Conservation (phyloP, 2,113 vertebrate genomes). For the Serinus canaria region DNA sequence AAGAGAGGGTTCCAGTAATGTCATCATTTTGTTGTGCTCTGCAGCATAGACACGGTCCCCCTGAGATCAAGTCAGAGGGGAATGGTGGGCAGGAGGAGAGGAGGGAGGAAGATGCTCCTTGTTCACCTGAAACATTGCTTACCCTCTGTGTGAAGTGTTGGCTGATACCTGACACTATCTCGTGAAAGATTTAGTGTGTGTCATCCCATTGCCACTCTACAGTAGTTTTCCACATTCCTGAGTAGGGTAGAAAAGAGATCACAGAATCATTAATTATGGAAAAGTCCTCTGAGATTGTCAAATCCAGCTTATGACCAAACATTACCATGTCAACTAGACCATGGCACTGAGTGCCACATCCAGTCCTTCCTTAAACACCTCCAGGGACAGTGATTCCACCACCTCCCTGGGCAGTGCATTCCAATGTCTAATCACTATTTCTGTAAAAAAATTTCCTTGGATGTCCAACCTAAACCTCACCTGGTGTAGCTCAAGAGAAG, state of each 20-base stretch:
- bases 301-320: rapidly evolving
- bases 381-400: neutral
- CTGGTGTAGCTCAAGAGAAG: neutral
- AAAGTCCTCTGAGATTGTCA: neutral
- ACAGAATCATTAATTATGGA: neutral
- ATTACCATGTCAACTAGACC: neutral
- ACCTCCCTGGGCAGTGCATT: neutral
- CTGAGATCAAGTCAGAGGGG: neutral
- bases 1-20: neutral
- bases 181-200: neutral
- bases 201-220: neutral
- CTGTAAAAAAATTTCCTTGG: neutral
- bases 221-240: neutral
- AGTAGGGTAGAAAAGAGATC: neutral
- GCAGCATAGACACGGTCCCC: neutral
- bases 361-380: neutral
- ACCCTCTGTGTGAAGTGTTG: neutral
- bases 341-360: neutral
- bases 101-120: neutral
- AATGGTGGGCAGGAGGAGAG: neutral
- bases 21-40: neutral
- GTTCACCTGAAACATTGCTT: neutral
- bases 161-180: neutral
- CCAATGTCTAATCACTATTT: neutral
- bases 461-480: neutral